A percentile compares a stretch with the other conserved stretches of the same genome.
These are phyloP conservation scores for Pelochelys cantorii DNA, from an alignment of 2,797 vertebrate genomes.

Conservation along the genomic window DNA sequence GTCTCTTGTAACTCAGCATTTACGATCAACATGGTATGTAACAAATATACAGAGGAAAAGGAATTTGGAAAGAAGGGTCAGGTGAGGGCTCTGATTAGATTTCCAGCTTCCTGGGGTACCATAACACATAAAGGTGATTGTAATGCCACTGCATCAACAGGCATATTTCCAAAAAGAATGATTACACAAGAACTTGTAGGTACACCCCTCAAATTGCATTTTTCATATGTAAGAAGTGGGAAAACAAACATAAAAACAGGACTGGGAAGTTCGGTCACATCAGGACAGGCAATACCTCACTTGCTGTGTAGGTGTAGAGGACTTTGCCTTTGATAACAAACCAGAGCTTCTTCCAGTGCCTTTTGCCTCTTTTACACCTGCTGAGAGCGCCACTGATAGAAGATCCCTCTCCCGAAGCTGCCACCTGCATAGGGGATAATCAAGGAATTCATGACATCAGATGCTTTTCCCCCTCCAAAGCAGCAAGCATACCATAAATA, in stretches of 20 bases:
- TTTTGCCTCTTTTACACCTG: conserved; percentile 92
- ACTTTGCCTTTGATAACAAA: conserved; percentile 99
- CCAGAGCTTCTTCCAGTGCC: conserved; percentile 97
- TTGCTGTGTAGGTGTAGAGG: conserved; percentile 94
- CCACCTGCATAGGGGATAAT: conserved; percentile 83
- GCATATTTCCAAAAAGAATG: not conserved
- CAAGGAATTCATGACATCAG: conserved; percentile 30
- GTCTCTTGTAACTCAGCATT: not conserved
- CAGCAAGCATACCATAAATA: not conserved
- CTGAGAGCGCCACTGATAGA: conserved; percentile 93
- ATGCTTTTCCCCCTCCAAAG: not conserved
- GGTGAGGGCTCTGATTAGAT: not conserved
- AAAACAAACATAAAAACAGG: not conserved
- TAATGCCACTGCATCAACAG: not conserved
- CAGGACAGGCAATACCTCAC: conserved; percentile 85
- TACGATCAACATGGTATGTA: not conserved
- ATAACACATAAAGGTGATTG: not conserved
- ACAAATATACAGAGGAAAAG: not conserved
- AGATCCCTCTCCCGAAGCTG: conserved; percentile 89
- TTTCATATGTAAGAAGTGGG: not conserved
- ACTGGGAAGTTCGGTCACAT: not conserved
- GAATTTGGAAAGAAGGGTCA: not conserved
- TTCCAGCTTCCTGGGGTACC: not conserved
- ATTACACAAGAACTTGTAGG: not conserved
- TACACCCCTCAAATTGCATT: not conserved